Evolutionary conservation across 2,797 vertebrate genomes (phyloP), one percentile per base, ranked within the genome.

Genomic region (Trachops cirrhosus): DNA sequence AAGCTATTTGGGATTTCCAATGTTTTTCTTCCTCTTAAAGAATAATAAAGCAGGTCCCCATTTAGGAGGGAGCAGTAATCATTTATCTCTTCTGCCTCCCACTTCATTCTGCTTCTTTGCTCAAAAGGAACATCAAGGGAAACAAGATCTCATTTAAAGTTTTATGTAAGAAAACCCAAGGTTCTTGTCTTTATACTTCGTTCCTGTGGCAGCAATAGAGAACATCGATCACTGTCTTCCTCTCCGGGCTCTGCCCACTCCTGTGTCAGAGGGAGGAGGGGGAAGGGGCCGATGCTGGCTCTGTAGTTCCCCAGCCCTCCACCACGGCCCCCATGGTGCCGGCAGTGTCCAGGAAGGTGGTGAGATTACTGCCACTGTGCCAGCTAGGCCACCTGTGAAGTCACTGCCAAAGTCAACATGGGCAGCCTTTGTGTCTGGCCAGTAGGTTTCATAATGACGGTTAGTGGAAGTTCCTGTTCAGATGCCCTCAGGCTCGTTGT

Each of bases 21-120:
- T 97, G 85, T 96, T 95, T 95, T 93, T 74, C 84, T 96, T 93
- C 50, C 83, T 75, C 50, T 86, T 93, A 26, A 67, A 68, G 57
- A 54, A 48, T 50, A 50, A 89, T 78, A 85, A 71, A 86, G 62
- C 70, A 29, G 14, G 41, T 59, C 41, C 15, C 1, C 26, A 0
- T 88, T 78, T 46, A 41, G 67, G n/a, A 6, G 24, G 57, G n/a
- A 24, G 68, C 14, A n/a, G 41, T 54, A 75, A 39, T 44, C 10
- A 0, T 32, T 32, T 32, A 3, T 34, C 37, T 50, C n/a, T 48
- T n/a, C 67, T 50, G 26, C 32, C 15, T 15, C 32, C 46, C 41
- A 7, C 44, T 73, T 39, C 59, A 21, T 71, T 95, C 50, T 15
- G 34, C 57, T 48, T 6, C 85, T 92, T 84, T 73, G 64, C 39